Conservation (phyloP, 35 echinoderm and acorn worm genomes). For the Ptychodera flava region DNA sequence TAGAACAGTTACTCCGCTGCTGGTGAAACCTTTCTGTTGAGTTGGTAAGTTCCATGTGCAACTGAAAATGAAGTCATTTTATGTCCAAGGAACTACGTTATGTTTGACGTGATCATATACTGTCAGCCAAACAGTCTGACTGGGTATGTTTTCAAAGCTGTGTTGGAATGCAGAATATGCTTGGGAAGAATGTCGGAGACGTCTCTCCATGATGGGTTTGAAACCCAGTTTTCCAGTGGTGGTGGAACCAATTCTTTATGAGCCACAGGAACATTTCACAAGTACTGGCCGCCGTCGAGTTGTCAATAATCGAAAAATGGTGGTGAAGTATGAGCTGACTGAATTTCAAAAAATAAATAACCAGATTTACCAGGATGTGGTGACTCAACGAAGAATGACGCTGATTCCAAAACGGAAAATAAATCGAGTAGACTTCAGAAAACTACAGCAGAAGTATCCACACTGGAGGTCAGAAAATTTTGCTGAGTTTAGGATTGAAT, state of each 20-base stretch:
- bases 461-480: constrained; percentile 76
- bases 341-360: constrained; percentile 76
- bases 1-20: no score
- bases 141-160: background rate
- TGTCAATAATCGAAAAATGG: constrained; percentile 41
- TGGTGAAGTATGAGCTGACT: constrained; percentile 54
- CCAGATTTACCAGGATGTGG: constrained; percentile 87
- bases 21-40: no score
- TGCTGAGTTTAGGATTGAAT: constrained; percentile 92
- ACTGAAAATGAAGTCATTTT: no score
- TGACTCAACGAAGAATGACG: constrained; percentile 4
- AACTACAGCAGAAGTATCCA: constrained; percentile 67
- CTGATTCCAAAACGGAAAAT: constrained; percentile 12
- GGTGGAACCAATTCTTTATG: constrained; percentile 93
- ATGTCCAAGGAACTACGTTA: no score
- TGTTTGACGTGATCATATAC: no score
- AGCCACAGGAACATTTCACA: constrained; percentile 78
- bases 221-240: constrained; percentile 96
- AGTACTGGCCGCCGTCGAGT: constrained; percentile 68
- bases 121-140: no score
- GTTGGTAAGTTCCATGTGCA: no score
- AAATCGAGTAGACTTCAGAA: constrained; percentile 50
- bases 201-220: constrained; percentile 64
- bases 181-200: background rate
- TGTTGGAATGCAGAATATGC: background rate